Conservation (phyloP, 2,888 invertebrate genomes). For the Parnassius orleans region DNA sequence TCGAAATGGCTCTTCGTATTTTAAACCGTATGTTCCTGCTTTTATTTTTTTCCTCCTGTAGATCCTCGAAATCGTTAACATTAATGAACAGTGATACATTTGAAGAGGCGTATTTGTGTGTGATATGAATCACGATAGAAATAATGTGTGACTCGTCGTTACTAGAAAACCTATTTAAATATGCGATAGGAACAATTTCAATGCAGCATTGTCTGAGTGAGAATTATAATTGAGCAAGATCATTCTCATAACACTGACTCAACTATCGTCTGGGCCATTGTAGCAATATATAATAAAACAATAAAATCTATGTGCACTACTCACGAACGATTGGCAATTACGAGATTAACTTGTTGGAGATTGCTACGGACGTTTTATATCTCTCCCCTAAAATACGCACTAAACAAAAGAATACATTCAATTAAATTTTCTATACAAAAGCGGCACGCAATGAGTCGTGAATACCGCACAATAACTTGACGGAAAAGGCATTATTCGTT, state of each 20-base stretch:
- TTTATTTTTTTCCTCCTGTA: neutral
- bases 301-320: conserved; percentile 1
- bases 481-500: conserved; percentile 58
- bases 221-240: conserved; percentile 23
- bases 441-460: conserved; percentile 68
- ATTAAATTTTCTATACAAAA: conserved; percentile 58
- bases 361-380: neutral
- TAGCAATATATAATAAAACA: conserved; percentile 6
- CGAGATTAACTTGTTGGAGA: neutral
- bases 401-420: conserved; percentile 8
- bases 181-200: conserved; percentile 18
- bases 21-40: neutral
- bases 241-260: conserved; percentile 27
- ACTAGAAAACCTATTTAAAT: conserved; percentile 9
- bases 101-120: neutral
- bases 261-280: conserved; percentile 13
- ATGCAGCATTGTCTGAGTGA: conserved; percentile 24
- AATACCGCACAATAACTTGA: conserved; percentile 65
- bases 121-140: neutral
- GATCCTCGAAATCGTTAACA: neutral
- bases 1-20: neutral
- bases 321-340: neutral
- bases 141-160: neutral
- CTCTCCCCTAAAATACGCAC: neutral
- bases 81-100: neutral